phyloP scores from a whole-genome alignment of 1,140 invertebrate species.

The Ruditapes philippinarum region DNA sequence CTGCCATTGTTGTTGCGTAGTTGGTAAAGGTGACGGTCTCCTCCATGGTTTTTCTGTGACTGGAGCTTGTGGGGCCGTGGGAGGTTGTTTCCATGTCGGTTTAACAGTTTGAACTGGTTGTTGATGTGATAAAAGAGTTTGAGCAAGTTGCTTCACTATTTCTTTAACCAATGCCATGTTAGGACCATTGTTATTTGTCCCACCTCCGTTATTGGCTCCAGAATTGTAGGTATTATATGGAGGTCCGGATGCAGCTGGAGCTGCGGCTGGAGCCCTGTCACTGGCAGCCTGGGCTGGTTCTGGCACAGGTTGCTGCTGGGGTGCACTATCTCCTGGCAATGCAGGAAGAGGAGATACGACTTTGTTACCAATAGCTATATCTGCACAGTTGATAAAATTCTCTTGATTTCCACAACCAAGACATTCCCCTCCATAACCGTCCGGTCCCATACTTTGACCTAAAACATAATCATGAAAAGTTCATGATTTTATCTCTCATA shows the following conservation, averaged over 20 bases:
- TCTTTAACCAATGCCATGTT: conserved; percentile 54
- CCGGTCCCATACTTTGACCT: conserved; percentile 80
- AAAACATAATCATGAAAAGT: conserved; percentile 32
- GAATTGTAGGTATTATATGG: conserved; percentile 49
- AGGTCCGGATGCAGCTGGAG: background rate
- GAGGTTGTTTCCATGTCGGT: conserved; percentile 12
- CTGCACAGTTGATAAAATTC: conserved; percentile 90
- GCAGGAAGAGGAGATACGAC: conserved; percentile 39
- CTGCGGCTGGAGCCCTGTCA: background rate
- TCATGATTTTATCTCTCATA: too few species aligned
- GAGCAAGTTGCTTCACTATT: background rate
- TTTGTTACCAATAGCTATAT: conserved; percentile 88
- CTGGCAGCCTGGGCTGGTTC: background rate
- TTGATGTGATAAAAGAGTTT: background rate
- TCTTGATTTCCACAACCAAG: conserved; percentile 88
- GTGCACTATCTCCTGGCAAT: conserved; percentile 35
- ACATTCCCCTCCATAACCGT: conserved; percentile 73
- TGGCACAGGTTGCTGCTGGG: conserved; percentile 4
- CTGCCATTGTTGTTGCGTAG: too few species aligned
- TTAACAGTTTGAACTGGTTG: background rate
- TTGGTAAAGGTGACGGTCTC: background rate
- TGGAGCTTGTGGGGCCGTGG: background rate
- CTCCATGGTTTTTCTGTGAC: background rate
- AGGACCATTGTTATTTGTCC: background rate
- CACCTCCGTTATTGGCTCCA: background rate